Evolutionary conservation across 2,113 vertebrate genomes (phyloP).

Genomic region (Perca schrenkii): DNA sequence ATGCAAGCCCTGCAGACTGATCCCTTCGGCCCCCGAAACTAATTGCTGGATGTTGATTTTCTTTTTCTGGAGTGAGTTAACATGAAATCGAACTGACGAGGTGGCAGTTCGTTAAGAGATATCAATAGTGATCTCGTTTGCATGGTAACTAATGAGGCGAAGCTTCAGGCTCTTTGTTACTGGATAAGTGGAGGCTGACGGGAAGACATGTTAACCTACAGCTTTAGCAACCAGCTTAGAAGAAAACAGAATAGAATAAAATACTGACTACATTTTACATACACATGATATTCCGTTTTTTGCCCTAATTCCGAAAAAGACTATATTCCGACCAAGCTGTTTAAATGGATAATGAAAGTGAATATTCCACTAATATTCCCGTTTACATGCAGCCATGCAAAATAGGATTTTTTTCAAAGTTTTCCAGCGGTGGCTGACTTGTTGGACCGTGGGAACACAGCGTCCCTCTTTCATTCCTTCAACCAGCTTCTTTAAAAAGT

Average conservation of each 20-base stretch:
- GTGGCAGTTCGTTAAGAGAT: slow-evolving; percentile 77
- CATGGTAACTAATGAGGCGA: slow-evolving; percentile 69
- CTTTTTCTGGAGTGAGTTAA: slow-evolving; percentile 65
- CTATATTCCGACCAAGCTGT: no score
- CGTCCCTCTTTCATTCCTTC: no score
- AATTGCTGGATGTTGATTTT: slow-evolving; percentile 78
- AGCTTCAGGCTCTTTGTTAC: slow-evolving; percentile 61
- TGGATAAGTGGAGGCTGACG: slow-evolving; percentile 66
- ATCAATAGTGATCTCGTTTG: slow-evolving; percentile 76
- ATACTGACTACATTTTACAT: background rate
- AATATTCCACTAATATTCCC: no score
- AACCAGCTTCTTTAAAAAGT: no score
- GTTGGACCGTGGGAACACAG: no score
- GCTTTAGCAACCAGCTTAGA: background rate
- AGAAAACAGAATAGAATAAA: background rate
- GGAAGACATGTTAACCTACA: slow-evolving; percentile 52
- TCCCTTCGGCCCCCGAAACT: slow-evolving; percentile 42
- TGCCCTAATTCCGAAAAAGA: no score
- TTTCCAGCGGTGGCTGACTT: no score
- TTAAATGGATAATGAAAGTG: no score
- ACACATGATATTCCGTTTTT: no score
- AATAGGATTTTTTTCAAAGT: no score
- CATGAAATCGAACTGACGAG: slow-evolving; percentile 75
- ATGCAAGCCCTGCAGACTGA: slow-evolving; percentile 36
- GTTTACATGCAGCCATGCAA: no score